phyloP scores from a whole-genome alignment of 2,888 invertebrate species.

The Eurytoma adleriae region DNA sequence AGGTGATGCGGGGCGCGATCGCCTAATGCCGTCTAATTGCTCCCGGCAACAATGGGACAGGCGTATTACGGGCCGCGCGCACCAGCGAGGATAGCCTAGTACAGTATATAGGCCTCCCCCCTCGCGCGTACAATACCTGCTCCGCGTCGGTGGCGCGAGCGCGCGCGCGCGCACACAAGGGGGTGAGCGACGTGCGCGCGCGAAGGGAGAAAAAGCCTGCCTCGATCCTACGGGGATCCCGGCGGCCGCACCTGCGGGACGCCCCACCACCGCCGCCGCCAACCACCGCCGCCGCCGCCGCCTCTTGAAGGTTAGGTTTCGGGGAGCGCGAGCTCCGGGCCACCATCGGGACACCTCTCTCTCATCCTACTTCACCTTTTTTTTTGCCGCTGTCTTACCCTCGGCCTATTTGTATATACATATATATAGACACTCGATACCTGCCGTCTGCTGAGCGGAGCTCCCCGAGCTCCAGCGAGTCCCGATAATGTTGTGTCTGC shows the following conservation, averaged over 20 bases:
- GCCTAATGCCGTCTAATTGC: slow-evolving; percentile 53
- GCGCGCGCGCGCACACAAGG: too few relatives aligned
- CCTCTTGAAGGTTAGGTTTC: slow-evolving; percentile 50
- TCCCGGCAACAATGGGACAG: slow-evolving; percentile 6
- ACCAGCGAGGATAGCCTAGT: background rate
- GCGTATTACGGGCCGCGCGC: background rate
- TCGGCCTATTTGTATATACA: too few relatives aligned
- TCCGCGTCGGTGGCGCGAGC: too few relatives aligned
- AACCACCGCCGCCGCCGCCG: background rate
- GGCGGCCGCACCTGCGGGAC: slow-evolving; percentile 30
- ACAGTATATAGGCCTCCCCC: too few relatives aligned
- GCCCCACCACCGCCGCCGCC: background rate
- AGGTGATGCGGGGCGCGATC: slow-evolving; percentile 41
- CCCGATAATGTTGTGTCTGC: slow-evolving; percentile 11
- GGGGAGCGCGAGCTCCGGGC: background rate
- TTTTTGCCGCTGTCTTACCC: background rate
- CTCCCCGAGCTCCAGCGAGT: too few relatives aligned
- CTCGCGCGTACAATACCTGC: too few relatives aligned
- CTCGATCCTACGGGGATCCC: background rate
- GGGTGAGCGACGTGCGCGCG: too few relatives aligned
- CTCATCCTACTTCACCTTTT: background rate
- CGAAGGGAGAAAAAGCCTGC: too few relatives aligned
- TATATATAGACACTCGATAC: too few relatives aligned
- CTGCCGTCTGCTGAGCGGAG: slow-evolving; percentile 35
- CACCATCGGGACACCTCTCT: background rate